phyloP scores from a whole-genome alignment of 1,140 invertebrate genomes.

The Brachionus manjavacas region DNA sequence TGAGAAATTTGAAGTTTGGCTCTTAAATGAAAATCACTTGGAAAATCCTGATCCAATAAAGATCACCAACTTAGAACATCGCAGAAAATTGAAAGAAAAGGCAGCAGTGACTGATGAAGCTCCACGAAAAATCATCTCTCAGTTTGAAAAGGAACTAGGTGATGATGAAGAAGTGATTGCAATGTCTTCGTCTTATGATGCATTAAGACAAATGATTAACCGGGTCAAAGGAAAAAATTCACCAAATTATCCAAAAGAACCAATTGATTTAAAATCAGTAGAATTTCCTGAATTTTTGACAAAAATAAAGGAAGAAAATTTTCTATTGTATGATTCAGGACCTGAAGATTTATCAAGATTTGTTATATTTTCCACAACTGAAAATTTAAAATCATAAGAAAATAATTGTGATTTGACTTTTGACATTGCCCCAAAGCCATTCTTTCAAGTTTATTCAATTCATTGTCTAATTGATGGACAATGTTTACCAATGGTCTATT shows the following conservation, averaged over 20 bases:
- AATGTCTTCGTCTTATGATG: background rate
- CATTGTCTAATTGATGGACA: background rate
- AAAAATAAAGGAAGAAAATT: background rate
- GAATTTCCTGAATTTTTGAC: conserved; percentile 11
- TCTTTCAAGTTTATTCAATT: conserved; percentile 10
- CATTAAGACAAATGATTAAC: background rate
- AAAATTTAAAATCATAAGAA: conserved; percentile 3
- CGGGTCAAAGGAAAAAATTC: background rate
- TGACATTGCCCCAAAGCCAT: conserved; percentile 8
- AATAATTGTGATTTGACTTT: background rate
- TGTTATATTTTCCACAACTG: background rate
- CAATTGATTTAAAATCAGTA: background rate
- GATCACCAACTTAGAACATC: background rate
- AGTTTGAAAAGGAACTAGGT: background rate
- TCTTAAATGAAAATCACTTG: background rate
- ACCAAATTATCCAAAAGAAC: conserved; percentile 10
- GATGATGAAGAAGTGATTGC: background rate
- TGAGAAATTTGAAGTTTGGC: background rate
- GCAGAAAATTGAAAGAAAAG: background rate
- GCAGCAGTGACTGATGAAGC: background rate
- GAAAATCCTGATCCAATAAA: background rate
- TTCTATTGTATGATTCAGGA: conserved; percentile 3
- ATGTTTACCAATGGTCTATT: background rate
- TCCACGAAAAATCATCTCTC: background rate
- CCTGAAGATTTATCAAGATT: background rate